Percentiles rank a stretch among this genome's conserved stretches.
Evolutionary conservation across 2,888 invertebrate genomes (phyloP).

Genomic region (Chrysomela aeneicollis): DNA sequence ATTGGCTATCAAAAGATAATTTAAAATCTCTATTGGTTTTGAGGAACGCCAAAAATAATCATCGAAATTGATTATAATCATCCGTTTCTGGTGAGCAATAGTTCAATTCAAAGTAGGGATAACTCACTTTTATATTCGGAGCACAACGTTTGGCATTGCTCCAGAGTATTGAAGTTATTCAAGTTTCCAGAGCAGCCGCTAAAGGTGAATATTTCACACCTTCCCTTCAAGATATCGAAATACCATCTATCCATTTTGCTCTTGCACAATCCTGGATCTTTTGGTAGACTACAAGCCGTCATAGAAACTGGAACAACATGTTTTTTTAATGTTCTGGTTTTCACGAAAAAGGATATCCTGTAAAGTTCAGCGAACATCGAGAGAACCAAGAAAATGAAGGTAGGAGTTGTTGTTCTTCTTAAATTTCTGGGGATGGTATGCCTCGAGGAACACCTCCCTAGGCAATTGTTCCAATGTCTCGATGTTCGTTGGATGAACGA

Average conservation of each 20-base stretch:
- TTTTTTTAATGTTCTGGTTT: too few species aligned
- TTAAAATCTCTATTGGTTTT: conserved; percentile 6
- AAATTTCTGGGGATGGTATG: too few species aligned
- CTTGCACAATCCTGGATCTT: conserved; percentile 79
- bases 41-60: neutral
- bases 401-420: too few species aligned
- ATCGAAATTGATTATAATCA: too few species aligned
- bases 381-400: too few species aligned
- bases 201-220: conserved; percentile 85
- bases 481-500: too few species aligned
- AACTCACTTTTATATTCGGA: conserved; percentile 61
- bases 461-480: too few species aligned
- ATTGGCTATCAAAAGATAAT: too few species aligned
- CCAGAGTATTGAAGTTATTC: conserved; percentile 83
- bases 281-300: conserved; percentile 71
- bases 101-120: neutral
- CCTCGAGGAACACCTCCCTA: too few species aligned
- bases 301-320: conserved; percentile 39
- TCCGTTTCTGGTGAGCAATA: too few species aligned
- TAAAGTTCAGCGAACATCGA: too few species aligned
- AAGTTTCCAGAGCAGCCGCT: conserved; percentile 89
- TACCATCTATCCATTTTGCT: conserved; percentile 84
- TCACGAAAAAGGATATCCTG: too few species aligned
- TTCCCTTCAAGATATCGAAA: conserved; percentile 74
- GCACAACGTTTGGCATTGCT: conserved; percentile 75